phyloP scores from a whole-genome alignment of 2,888 invertebrate genomes.

The Emmelina monodactyla region DNA sequence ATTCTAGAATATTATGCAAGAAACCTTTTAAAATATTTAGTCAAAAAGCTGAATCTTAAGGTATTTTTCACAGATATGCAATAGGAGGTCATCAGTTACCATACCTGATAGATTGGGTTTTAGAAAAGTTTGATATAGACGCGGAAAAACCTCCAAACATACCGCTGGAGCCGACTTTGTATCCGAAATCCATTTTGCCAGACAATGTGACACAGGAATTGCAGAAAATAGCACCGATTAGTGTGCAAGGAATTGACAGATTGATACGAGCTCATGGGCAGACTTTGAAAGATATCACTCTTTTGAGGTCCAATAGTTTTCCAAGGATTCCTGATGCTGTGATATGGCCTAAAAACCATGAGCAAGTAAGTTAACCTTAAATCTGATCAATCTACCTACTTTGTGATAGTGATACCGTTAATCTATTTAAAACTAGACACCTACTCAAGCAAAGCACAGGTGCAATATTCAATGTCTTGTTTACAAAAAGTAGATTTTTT shows the following conservation, averaged over 20 bases:
- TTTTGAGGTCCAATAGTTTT: slow-evolving; percentile 75
- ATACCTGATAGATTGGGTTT: slow-evolving; percentile 82
- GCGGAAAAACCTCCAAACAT: slow-evolving; percentile 40
- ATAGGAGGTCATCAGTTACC: slow-evolving; percentile 78
- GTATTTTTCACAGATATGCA: slow-evolving; percentile 79
- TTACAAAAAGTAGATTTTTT: too few relatives aligned
- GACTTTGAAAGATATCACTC: slow-evolving; percentile 88
- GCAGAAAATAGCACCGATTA: slow-evolving; percentile 46
- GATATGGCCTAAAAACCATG: slow-evolving; percentile 88
- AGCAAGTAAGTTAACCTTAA: too few relatives aligned
- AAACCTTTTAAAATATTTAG: too few relatives aligned
- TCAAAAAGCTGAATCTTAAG: too few relatives aligned
- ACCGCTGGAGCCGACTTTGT: slow-evolving; percentile 67
- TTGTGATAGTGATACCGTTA: too few relatives aligned
- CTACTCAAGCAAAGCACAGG: too few relatives aligned
- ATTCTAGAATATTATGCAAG: too few relatives aligned
- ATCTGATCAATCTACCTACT: too few relatives aligned
- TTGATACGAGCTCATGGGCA: slow-evolving; percentile 92
- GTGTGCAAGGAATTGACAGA: slow-evolving; percentile 80
- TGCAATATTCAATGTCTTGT: too few relatives aligned
- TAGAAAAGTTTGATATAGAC: slow-evolving; percentile 74
- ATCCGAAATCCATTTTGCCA: slow-evolving; percentile 72
- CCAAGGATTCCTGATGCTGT: slow-evolving; percentile 92
- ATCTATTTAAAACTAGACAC: too few relatives aligned
- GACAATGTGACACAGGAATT: slow-evolving; percentile 65